These are phyloP conservation scores for Pterocles orientalis DNA, from an alignment of 2,113 vertebrate genomes.

Conservation along the genomic window DNA sequence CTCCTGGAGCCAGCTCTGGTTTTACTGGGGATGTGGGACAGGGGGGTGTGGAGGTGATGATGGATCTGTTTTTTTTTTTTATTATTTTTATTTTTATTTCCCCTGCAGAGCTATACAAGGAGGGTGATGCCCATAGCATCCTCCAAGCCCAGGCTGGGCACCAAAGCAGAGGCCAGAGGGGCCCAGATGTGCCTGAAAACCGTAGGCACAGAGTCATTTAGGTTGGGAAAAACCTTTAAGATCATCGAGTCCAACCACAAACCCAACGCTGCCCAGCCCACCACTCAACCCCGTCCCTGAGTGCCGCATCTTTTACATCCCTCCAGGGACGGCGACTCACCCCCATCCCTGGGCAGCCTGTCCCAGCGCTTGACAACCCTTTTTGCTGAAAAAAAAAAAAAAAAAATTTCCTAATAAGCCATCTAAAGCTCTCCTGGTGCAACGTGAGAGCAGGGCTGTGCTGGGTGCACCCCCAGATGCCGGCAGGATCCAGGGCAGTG, in stretches of 20 bases:
- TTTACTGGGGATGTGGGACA: fast-evolving
- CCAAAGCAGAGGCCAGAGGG: neutral
- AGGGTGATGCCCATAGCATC: neutral
- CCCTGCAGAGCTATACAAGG: neutral
- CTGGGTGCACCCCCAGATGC: too few species aligned
- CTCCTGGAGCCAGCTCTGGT: neutral
- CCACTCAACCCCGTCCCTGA: neutral
- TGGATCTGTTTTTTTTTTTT: neutral
- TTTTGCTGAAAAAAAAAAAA: neutral
- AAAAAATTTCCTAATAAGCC: neutral
- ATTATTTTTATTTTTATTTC: too few species aligned
- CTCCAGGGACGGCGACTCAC: neutral
- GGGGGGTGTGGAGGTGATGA: neutral
- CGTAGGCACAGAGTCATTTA: fast-evolving
- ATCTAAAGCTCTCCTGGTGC: fast-evolving
- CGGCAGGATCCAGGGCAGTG: too few species aligned
- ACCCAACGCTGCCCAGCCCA: fast-evolving
- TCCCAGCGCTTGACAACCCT: neutral
- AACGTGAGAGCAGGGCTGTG: neutral
- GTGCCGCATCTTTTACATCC: neutral
- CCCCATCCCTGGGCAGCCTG: neutral
- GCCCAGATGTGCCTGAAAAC: neutral
- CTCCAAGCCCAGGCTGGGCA: neutral
- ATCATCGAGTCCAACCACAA: fast-evolving
- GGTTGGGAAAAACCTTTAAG: neutral